Evolutionary conservation across 1,140 invertebrate species (phyloP), one percentile per base, ranked within the genome.

Genomic region (Drosophila gunungcola): DNA sequence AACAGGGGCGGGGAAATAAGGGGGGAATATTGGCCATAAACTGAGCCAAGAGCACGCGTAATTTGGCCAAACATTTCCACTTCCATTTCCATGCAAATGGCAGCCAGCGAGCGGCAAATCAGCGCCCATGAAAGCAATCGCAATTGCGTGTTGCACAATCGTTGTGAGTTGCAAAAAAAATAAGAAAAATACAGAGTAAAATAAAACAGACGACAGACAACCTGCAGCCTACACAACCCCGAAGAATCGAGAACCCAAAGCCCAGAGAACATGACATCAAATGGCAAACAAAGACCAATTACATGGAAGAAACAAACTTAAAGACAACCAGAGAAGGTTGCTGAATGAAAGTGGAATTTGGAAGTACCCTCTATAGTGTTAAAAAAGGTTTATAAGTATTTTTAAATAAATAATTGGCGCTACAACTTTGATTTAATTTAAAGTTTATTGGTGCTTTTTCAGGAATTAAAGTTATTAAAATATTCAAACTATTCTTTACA

Each of bases 81-180:
- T 62, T 69, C 61, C 68, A 82, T 82, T 86, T 86, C 62, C 79
- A 86, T 86, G 84, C 82, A 86, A 85, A 85, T 85, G 74, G 64
- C 78, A 46, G 53, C 13, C 52, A 64, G 57, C 56, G 41, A 69
- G 73, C 73, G 78, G 82, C 81, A 79, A 84, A 84, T 83, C 80
- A 76, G 62, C 46, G 54, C 61, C 62, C 78, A 73, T 82, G 83
- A 74, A 88, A 74, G 73, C 80, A 78, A 80, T 86, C 55, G 43
- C 82, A 82, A 88, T 85, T 82, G 81, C 81, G 82, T 85, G 82
- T 88, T 85, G 82, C 82, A 88, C 83, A 85, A 85, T 88, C 82
- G 77, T 85, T 82, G 83, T 21, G 16, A 21, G 64, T 32, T 11
- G 25, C 36, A 41, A 13, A 48, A 41, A 41, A 41, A n/a, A 13